Evolutionary conservation across 2,797 vertebrate species (phyloP).

Genomic region (Mycteria americana): DNA sequence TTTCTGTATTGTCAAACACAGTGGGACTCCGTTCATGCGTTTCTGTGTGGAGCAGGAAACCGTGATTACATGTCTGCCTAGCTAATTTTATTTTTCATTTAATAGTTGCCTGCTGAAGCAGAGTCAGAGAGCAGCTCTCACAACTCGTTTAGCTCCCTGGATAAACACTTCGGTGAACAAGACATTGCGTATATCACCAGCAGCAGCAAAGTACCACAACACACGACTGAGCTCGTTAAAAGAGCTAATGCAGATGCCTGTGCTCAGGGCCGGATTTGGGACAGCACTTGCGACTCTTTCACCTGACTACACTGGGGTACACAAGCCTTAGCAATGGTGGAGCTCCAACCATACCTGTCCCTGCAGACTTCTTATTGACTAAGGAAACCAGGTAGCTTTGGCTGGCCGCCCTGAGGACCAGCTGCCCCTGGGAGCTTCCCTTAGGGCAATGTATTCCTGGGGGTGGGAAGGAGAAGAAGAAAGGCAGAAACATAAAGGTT

Average conservation of each 20-base stretch:
- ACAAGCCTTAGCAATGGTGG: neutral
- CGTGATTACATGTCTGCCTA: neutral
- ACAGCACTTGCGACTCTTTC: neutral
- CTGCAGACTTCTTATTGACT: neutral
- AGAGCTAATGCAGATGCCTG: neutral
- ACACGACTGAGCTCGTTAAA: neutral
- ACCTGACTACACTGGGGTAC: neutral
- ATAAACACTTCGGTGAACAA: neutral
- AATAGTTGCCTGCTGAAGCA: neutral
- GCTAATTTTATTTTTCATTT: neutral
- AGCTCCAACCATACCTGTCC: neutral
- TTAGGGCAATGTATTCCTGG: neutral
- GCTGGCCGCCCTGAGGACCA: neutral
- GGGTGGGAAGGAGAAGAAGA: neutral
- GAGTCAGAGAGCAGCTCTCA: neutral
- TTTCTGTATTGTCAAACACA: neutral
- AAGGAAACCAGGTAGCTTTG: neutral
- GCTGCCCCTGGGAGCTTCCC: neutral
- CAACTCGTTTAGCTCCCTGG: neutral
- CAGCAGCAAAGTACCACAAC: neutral
- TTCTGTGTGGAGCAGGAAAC: neutral
- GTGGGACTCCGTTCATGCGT: fast-evolving
- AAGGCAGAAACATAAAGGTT: neutral
- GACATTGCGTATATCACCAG: neutral
- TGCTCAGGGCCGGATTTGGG: fast-evolving